Evolutionary conservation across 2,888 invertebrate species (phyloP).

Genomic region (Lydus trimaculatus): DNA sequence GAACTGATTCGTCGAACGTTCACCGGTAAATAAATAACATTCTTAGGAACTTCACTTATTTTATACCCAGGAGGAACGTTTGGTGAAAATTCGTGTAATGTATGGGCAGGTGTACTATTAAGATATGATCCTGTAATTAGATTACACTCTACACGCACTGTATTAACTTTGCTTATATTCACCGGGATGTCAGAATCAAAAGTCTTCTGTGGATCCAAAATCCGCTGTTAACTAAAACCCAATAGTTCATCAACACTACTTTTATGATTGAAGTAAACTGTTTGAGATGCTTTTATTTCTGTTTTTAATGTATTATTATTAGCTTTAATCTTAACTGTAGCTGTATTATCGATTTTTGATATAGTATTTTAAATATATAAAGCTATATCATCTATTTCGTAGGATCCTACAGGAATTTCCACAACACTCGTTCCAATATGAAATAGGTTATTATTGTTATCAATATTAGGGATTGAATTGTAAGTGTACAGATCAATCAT

Average conservation of each 20-base stretch:
- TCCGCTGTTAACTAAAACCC: slow-evolving; percentile 36
- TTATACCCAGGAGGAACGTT: slow-evolving; percentile 51
- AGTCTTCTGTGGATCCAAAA: slow-evolving; percentile 30
- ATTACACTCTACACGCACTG: slow-evolving; percentile 45
- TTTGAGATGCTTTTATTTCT: slow-evolving; percentile 24
- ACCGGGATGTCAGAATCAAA: slow-evolving; percentile 47
- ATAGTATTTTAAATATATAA: slow-evolving; percentile 11
- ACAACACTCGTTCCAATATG: slow-evolving; percentile 2
- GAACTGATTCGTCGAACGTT: slow-evolving; percentile 39
- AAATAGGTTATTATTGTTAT: slow-evolving; percentile 16
- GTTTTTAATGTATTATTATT: slow-evolving; percentile 30
- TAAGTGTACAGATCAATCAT: slow-evolving; percentile 35
- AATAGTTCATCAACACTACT: slow-evolving; percentile 38
- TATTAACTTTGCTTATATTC: slow-evolving; percentile 47
- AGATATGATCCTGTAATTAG: slow-evolving; percentile 43
- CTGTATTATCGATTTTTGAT: background rate
- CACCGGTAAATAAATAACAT: slow-evolving; percentile 51
- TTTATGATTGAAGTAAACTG: slow-evolving; percentile 22
- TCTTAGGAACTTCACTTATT: slow-evolving; percentile 48
- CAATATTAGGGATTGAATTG: slow-evolving; percentile 37
- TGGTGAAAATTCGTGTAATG: slow-evolving; percentile 51
- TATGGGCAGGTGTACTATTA: slow-evolving; percentile 45
- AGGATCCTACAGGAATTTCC: slow-evolving; percentile 19
- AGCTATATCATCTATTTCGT: slow-evolving; percentile 25
- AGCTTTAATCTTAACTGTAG: slow-evolving; percentile 20